phyloP scores from a whole-genome alignment of 2,888 invertebrate species.

The Yponomeuta sedellus region DNA sequence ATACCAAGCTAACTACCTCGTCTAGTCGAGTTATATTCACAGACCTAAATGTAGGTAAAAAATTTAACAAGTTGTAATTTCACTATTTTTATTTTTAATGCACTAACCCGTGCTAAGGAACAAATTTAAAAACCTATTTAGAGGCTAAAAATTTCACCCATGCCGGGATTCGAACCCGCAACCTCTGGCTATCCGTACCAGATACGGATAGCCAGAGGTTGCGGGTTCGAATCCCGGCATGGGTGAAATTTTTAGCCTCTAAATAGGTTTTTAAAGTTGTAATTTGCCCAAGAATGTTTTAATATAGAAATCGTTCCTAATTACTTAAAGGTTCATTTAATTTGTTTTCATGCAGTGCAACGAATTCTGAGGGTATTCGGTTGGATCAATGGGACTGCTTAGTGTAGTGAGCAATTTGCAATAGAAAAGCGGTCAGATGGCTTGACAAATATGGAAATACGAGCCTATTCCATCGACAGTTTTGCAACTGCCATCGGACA shows the following conservation, averaged over 20 bases:
- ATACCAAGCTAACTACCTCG: background rate
- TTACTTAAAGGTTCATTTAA: background rate
- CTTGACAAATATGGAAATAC: slow-evolving; percentile 5
- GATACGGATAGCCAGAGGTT: too few relatives aligned
- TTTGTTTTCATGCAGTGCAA: background rate
- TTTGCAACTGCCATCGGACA: slow-evolving; percentile 2
- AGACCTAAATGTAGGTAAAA: background rate
- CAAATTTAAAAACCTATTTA: too few relatives aligned
- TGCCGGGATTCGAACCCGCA: too few relatives aligned
- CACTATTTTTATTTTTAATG: too few relatives aligned
- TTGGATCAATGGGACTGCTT: background rate
- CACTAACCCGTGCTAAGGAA: too few relatives aligned
- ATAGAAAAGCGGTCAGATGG: slow-evolving; percentile 11
- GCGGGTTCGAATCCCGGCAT: too few relatives aligned
- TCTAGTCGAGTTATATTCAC: slow-evolving; percentile 5
- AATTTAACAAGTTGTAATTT: slow-evolving; percentile 8
- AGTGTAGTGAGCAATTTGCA: background rate
- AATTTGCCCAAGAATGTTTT: slow-evolving; percentile 4
- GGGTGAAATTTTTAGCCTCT: too few relatives aligned
- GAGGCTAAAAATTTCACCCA: too few relatives aligned
- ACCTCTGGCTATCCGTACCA: too few relatives aligned
- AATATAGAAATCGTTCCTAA: background rate
- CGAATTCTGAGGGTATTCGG: background rate
- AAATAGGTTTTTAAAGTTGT: too few relatives aligned
- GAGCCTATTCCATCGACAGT: slow-evolving; percentile 7